Base-by-base conservation (phyloP, 2,113 vertebrate genomes). In the Pyxicephalus adspersus region DNA sequence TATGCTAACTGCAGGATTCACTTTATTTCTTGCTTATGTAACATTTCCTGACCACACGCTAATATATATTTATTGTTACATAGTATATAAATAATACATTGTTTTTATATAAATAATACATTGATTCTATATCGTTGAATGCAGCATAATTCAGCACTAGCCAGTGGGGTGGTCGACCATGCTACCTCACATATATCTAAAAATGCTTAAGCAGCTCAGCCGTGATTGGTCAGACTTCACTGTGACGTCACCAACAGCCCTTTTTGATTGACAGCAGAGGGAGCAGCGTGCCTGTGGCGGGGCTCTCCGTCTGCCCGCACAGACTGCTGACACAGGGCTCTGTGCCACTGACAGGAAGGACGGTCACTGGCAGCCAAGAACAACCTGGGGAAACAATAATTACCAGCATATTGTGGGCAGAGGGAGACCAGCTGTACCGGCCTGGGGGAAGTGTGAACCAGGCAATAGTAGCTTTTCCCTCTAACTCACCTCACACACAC, bases 251-350 rank as follows among this genome's bases (percentile, higher is more conserved):
- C 70, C 38, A n/a, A 18, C 38, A 18, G 45, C 28, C 23, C 2
- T 17, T 65, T 23, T 45, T 73, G 70, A 74, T 54, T 73, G 70
- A 73, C 68, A 66, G 68, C 60, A 55, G 68, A 18, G 29, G 45
- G 50, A 23, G 45, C 64, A 64, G 57, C 52, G 57, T 71, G 76
- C 26, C 54, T 61, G 77, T 31, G 67, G 57, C 38, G 22, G 65
- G 31, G 54, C 66, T 71, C 77, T 57, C 51, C 63, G 77, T 72
- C 54, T 64, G 65, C 61, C 77, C 52, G 17, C 50, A 25, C 68
- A 81, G 50, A 73, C 78, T 81, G 79, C 79, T 81, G 79, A 81
- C 79, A 81, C 22, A 73, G 50, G 61, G 79, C 79, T 74, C 79
- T n/a, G 58, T 73, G 79, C 79, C 78, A 73, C 79, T 73, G 79